Evolutionary conservation across 2,888 invertebrate genomes (phyloP), one percentile per base, ranked within the genome.

Genomic region (Aspidiotus rigidus): DNA sequence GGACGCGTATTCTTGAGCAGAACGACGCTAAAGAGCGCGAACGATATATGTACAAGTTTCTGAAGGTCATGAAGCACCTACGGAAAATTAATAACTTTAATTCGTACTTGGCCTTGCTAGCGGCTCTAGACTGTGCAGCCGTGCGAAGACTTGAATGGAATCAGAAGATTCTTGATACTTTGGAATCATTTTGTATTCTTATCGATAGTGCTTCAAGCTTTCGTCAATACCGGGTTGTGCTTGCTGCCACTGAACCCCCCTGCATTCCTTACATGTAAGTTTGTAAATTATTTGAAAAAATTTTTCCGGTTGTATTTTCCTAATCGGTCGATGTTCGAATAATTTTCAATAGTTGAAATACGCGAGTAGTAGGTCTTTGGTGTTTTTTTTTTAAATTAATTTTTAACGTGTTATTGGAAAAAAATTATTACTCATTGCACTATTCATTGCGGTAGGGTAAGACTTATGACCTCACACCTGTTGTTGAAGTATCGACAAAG

Each of bases 251-350:
- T 7, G 89, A 90, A 77, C 96, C 98, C 44, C 99, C 99, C 44
- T 98, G 98, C 79, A 96, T 99, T 81, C 99, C 99, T 6, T 99
- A 99, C 79, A 95, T 99, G 97, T 97, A 81, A 85, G 89, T 84
- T 5, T 28, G 64, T 53, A 5, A n/a, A 53, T 53, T 53, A 15
- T 3, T 11, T 57, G 2, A 2, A 16, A 15, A 11, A 15, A 11
- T n/a, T 16, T 3, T 11, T 11, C 1, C 16, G 13, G 28, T 11
- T 57, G 59, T 15, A 11, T n/a, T 53, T n/a, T 11, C 5, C 2
- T 53, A 53, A 53, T 3, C 11, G 1, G n/a, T 5, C 53, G 53
- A 28, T 28, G 5, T 28, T 28, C 28, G 5, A 28, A 28, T 1
- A 28, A 28, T 28, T 28, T 28, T 28, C 5, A 13, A n/a, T n/a